phyloP scores from a whole-genome alignment of 2,888 invertebrate genomes.

The Timema cristinae region DNA sequence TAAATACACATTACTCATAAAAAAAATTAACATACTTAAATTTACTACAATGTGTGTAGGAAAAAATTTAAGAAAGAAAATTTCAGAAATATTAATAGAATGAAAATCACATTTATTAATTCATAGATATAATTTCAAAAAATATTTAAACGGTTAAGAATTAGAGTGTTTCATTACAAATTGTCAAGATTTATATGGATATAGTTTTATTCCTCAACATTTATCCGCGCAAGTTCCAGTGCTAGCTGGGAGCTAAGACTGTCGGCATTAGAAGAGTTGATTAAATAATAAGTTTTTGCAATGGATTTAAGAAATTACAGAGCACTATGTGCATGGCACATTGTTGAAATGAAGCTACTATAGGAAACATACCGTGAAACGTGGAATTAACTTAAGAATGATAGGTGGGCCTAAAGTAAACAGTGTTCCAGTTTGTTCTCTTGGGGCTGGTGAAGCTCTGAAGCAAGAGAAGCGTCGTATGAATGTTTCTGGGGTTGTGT shows the following conservation, averaged over 20 bases:
- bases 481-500: constrained; percentile 6
- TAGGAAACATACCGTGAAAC: not conserved
- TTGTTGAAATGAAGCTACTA: not conserved
- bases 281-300: not conserved
- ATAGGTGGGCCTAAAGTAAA: too few species aligned
- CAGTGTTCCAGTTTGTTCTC: not conserved
- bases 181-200: not conserved
- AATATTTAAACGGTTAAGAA: too few species aligned
- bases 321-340: not conserved
- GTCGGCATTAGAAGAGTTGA: not conserved
- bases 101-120: too few species aligned
- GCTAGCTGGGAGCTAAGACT: not conserved
- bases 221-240: not conserved
- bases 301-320: not conserved
- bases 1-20: too few species aligned
- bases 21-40: too few species aligned
- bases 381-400: not conserved
- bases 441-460: constrained; percentile 3
- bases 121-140: too few species aligned
- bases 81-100: too few species aligned
- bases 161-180: not conserved
- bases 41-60: too few species aligned
- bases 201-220: not conserved
- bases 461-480: not conserved
- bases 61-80: too few species aligned